Conservation (phyloP, 2,797 vertebrate species). For the Myiotriccus ornatus region DNA sequence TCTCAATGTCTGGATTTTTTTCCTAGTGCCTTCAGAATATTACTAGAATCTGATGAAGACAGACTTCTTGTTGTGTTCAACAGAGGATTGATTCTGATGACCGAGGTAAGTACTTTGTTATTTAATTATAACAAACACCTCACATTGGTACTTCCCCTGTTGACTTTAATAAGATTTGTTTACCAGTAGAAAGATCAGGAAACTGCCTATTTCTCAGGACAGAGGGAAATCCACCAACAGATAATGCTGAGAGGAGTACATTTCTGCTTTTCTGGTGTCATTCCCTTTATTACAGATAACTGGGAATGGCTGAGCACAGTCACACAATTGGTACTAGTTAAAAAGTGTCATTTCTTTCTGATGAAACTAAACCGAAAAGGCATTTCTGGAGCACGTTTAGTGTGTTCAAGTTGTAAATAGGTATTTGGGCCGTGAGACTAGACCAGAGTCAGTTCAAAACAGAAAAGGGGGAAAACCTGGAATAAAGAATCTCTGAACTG, state of each 20-base stretch:
- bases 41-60: constrained; percentile 97
- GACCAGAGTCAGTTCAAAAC: not conserved
- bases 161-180: not conserved
- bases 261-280: not conserved
- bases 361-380: not conserved
- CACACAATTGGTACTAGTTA: not conserved
- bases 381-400: not conserved
- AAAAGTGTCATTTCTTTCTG: not conserved
- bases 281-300: not conserved
- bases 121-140: not conserved
- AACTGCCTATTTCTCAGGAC: not conserved
- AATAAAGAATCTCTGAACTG: not conserved
- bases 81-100: constrained; percentile 96
- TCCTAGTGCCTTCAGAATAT: constrained; percentile 95
- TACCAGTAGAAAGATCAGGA: not conserved
- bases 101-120: constrained; percentile 81
- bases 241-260: not conserved
- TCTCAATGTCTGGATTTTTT: constrained; percentile 21
- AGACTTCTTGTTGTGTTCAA: constrained; percentile 96
- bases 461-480: not conserved
- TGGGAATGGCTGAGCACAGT: not conserved
- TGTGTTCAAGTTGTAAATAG: not conserved
- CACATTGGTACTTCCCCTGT: not conserved
- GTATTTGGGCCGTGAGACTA: not conserved
- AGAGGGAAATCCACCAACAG: not conserved